phyloP scores from a whole-genome alignment of 2,888 invertebrate species.

The Rhopalosiphum nymphaeae region DNA sequence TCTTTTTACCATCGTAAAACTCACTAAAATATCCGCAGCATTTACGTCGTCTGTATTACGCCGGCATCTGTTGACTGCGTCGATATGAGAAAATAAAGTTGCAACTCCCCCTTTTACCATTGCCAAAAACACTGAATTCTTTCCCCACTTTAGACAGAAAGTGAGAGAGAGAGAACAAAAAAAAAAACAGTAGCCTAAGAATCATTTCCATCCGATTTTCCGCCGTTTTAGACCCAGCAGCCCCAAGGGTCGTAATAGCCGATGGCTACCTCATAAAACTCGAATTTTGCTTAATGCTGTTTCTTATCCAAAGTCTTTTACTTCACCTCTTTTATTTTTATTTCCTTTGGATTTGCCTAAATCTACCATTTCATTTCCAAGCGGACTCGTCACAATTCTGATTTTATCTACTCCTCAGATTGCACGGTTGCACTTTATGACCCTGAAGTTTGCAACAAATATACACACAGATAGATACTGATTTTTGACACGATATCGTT shows the following conservation, averaged over 20 bases:
- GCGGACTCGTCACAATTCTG: slow-evolving; percentile 29
- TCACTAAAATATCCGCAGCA: slow-evolving; percentile 54
- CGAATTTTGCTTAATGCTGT: slow-evolving; percentile 64
- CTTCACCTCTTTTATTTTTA: slow-evolving; percentile 28
- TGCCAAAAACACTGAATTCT: slow-evolving; percentile 50
- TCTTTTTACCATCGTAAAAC: slow-evolving; percentile 56
- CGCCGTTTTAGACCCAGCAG: slow-evolving; percentile 58
- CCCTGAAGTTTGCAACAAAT: slow-evolving; percentile 2
- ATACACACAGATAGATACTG: not conserved
- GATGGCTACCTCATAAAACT: slow-evolving; percentile 65
- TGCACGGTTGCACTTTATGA: slow-evolving; percentile 50
- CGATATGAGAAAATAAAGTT: slow-evolving; percentile 62
- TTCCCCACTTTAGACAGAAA: slow-evolving; percentile 20
- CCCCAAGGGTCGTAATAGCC: slow-evolving; percentile 61
- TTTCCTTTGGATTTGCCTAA: slow-evolving; percentile 59
- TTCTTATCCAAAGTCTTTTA: slow-evolving; percentile 60
- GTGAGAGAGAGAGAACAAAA: slow-evolving; percentile 23
- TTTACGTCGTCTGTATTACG: slow-evolving; percentile 57
- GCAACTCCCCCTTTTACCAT: slow-evolving; percentile 43
- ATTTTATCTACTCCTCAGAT: slow-evolving; percentile 50
- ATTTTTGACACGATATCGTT: slow-evolving; percentile 15
- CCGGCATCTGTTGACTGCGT: slow-evolving; percentile 61
- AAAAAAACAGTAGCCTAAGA: slow-evolving; percentile 38
- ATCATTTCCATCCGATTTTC: slow-evolving; percentile 62
- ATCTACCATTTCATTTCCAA: slow-evolving; percentile 53